phyloP scores from a whole-genome alignment of 2,113 vertebrate genomes.

The Forbesichthys agassizii region DNA sequence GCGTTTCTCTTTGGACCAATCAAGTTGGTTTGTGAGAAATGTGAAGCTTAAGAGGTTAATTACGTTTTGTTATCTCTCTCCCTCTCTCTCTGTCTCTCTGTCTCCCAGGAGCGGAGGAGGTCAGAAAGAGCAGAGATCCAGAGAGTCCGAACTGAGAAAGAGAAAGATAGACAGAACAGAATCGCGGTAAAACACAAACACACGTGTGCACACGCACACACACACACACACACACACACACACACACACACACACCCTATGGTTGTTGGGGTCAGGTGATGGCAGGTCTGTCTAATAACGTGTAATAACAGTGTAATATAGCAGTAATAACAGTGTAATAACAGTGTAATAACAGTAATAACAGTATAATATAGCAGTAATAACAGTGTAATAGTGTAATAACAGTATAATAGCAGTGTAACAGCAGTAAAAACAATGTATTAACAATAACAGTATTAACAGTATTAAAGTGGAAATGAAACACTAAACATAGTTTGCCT shows the following conservation, averaged over 20 bases:
- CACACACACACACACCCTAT: not conserved
- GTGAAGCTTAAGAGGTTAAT: not conserved
- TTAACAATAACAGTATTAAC: too few relatives aligned
- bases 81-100: not conserved
- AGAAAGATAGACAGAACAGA: constrained; percentile 89
- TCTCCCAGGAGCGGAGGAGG: constrained; percentile 86
- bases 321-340: too few relatives aligned
- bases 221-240: constrained; percentile 4
- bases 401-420: too few relatives aligned
- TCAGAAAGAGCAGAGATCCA: constrained; percentile 93
- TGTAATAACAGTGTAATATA: too few relatives aligned
- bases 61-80: not conserved
- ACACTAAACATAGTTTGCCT: too few relatives aligned
- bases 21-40: not conserved
- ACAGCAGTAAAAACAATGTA: too few relatives aligned
- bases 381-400: too few relatives aligned
- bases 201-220: not conserved
- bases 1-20: not conserved
- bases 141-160: constrained; percentile 90
- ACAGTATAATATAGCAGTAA: too few relatives aligned
- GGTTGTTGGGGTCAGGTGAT: too few relatives aligned
- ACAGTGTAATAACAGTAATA: too few relatives aligned
- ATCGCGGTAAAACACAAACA: constrained; percentile 81
- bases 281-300: too few relatives aligned
- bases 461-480: too few relatives aligned